Conservation (phyloP, 2,888 invertebrate species). For the Sinhomidia bicolor region DNA sequence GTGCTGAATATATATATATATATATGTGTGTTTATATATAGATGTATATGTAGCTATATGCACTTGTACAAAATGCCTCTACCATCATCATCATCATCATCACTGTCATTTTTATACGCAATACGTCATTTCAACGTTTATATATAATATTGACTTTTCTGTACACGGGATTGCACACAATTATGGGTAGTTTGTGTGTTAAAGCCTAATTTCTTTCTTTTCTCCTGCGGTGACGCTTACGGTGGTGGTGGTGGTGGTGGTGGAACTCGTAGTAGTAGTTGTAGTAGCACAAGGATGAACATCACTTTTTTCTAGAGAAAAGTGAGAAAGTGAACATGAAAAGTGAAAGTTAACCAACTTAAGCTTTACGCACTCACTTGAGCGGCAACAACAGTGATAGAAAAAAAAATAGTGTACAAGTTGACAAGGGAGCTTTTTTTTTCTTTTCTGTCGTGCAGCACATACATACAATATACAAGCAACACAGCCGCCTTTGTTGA, state of each 20-base stretch:
- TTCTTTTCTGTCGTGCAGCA: background rate
- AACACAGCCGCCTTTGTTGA: too few species aligned
- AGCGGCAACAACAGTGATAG: background rate
- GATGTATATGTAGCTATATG: background rate
- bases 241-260: background rate
- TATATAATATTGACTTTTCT: too few species aligned
- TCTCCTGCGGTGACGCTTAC: background rate
- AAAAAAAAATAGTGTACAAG: background rate
- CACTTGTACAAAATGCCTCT: too few species aligned
- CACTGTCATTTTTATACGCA: too few species aligned
- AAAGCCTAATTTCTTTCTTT: background rate
- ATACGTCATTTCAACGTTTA: too few species aligned
- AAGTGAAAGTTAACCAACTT: constrained; percentile 30
- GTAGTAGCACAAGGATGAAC: constrained; percentile 6
- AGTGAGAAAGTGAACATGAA: constrained; percentile 39
- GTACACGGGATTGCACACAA: too few species aligned
- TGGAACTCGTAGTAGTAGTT: background rate
- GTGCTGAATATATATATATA: background rate
- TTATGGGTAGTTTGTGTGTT: too few species aligned
- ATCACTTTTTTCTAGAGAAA: background rate
- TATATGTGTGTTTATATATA: background rate
- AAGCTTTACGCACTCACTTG: background rate
- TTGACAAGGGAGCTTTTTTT: background rate
- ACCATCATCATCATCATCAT: too few species aligned
- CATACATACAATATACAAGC: too few species aligned